Base-by-base conservation (phyloP, 2,797 vertebrate genomes). In the Cyclura pinguis region DNA sequence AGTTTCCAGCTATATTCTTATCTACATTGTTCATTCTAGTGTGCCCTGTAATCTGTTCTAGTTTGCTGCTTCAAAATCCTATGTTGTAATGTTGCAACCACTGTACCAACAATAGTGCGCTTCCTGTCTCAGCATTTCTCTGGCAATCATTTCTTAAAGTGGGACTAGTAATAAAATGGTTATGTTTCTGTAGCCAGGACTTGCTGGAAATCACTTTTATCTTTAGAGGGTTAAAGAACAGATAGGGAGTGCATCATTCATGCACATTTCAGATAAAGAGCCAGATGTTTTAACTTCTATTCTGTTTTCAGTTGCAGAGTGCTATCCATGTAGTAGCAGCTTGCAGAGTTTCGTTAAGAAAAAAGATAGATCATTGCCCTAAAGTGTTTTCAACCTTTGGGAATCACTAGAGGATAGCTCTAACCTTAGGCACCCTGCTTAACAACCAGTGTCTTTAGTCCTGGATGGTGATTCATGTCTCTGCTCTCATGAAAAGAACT, bases 111-210 rank as follows among this genome's bases (percentile, higher is more conserved):
- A 64, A 10, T 74, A n/a, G 6, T 29, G 18, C 16, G 52, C 13
- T 47, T 38, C 38, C 62, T 87, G 29, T 18, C 62, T 80, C 76
- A 78, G 86, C 55, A 80, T 80, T 67, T 87, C 35, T 87, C 32
- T 87, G 76, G 32, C 42, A 87, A 67, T 80, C 38, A 14, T 50
- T 80, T 80, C 80, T 80, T 22, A 67, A 77, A 62, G 10, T 73
- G 35, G 80, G 50, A 13, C 50, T 82, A 82, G 52, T 82, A 82
- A 73, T 57, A 73, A 73, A 88, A 42, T n/a, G 74, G 47, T 67
- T 80, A 80, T 6, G 4, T 69, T 80, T 32, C 76, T 87, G 76
- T 50, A 16, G 38, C 18, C 78, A 69, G 32, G 8, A 57, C 50
- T 35, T 74, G 67, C 35, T 88, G 67, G 67, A 73, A 82, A 59